A percentile compares a stretch with the other conserved stretches of the same genome.
Evolutionary conservation across 2,113 vertebrate species (phyloP).

Genomic region (Datnioides undecimradiatus): DNA sequence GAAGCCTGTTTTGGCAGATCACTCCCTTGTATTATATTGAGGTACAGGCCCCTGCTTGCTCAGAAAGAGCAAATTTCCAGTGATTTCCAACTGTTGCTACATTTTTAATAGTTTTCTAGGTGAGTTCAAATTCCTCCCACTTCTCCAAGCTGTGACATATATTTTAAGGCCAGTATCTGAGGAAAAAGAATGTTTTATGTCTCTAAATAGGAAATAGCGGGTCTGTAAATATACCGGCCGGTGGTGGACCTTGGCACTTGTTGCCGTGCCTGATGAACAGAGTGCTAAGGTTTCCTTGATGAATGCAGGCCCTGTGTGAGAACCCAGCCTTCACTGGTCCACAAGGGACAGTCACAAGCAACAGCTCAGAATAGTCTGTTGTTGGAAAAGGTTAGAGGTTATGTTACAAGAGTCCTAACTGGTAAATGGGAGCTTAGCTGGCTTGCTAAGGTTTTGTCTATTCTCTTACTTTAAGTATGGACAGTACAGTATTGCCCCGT

Average conservation of each 20-base stretch:
- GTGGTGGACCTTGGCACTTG: slow-evolving; percentile 66
- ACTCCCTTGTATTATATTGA: slow-evolving; percentile 37
- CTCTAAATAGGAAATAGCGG: slow-evolving; percentile 64
- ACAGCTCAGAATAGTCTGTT: slow-evolving; percentile 67
- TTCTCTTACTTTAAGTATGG: slow-evolving; percentile 33
- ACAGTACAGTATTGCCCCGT: slow-evolving; percentile 3
- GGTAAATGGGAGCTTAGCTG: slow-evolving; percentile 34
- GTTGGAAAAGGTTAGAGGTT: slow-evolving; percentile 65
- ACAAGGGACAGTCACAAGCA: slow-evolving; percentile 49
- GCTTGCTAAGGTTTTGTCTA: slow-evolving; percentile 28
- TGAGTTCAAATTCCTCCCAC: slow-evolving; percentile 20
- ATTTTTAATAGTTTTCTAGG: slow-evolving; percentile 30
- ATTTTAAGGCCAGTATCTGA: slow-evolving; percentile 57
- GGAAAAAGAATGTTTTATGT: slow-evolving; percentile 58
- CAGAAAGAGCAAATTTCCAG: neutral
- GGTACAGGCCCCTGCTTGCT: slow-evolving; percentile 52
- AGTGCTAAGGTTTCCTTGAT: slow-evolving; percentile 71
- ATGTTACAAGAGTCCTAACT: slow-evolving; percentile 26
- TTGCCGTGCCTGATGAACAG: slow-evolving; percentile 52
- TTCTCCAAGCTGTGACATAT: slow-evolving; percentile 15
- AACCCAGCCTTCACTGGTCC: slow-evolving; percentile 30
- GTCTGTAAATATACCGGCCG: slow-evolving; percentile 63
- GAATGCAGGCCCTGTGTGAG: slow-evolving; percentile 73
- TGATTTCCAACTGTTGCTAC: slow-evolving; percentile 6
- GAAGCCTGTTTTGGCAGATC: slow-evolving; percentile 42